Base-by-base conservation (phyloP, 1,140 invertebrate species). In the Drosophila nasuta region DNA sequence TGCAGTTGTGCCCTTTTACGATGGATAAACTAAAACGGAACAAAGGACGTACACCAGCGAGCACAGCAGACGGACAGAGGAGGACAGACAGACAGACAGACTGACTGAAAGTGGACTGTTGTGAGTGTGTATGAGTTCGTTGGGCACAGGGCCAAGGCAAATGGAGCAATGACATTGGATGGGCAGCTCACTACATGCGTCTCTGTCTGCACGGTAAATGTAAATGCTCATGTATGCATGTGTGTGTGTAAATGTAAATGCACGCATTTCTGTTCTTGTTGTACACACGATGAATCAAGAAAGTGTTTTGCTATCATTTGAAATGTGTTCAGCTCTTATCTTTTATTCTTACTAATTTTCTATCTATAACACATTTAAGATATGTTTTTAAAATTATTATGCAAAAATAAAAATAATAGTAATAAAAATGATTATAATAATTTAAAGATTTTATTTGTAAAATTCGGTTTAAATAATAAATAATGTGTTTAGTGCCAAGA, bases 141-240 rank as follows among this genome's bases (percentile, higher is more conserved):
- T 83, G 81, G 81, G 81, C 81, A 83, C 81, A 77, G 81, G 81
- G 81, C 81, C 81, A 81, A 83, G 64, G 81, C 81, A 67, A 82
- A 79, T 83, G 67, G 74, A 74, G 78, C 78, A 83, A 81, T 82
- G 81, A 79, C 58, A 70, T 72, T 83, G 25, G 60, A 57, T 45
- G 65, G 49, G 48, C 25, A 46, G 25, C 38, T 38, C 56, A 25
- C 54, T 56, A n/a, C n/a, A 33, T 5, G 20, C 43, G 17, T 20
- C 17, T 20, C 11, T 17, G 46, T 48, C 17, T 54, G 51, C 33
- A 56, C 28, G 6, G 20, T 54, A 33, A 20, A 20, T 57, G 54
- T 25, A 54, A 10, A 28, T 51, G 20, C 11, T 7, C 28, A 10
- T 28, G 48, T 25, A 8, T 49, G 48, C 7, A 3, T 49, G 17